A percentile compares a stretch with the other conserved stretches of the same genome.
Conservation (phyloP, 1,140 invertebrate genomes). For the Andricus grossulariae region DNA sequence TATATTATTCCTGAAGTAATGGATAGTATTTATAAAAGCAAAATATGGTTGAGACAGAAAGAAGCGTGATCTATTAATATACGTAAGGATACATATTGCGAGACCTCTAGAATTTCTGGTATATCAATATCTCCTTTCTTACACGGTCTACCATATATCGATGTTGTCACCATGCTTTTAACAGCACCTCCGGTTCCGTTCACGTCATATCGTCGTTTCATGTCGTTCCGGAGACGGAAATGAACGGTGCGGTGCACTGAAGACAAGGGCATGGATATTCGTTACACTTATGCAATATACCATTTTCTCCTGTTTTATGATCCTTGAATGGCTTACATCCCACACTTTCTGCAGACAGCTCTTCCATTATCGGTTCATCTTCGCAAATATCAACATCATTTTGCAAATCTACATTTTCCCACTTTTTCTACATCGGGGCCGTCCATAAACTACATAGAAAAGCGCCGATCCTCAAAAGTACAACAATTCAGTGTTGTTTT, state of each 20-base stretch:
- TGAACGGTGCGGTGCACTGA: constrained; percentile 7
- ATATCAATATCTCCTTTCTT: neutral
- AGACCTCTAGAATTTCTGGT: neutral
- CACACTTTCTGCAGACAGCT: neutral
- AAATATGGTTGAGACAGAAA: no score
- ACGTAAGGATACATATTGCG: no score
- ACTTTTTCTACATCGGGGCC: no score
- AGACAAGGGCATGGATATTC: constrained; percentile 40
- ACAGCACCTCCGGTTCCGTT: constrained; percentile 54
- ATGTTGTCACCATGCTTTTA: constrained; percentile 53
- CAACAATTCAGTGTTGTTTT: no score
- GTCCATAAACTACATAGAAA: no score
- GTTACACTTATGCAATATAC: constrained; percentile 52
- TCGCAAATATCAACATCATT: no score
- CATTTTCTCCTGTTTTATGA: constrained; percentile 41
- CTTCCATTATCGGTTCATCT: no score
- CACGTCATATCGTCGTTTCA: constrained; percentile 30
- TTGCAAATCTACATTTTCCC: no score
- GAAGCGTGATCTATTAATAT: no score
- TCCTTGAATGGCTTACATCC: neutral
- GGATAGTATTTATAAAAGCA: no score
- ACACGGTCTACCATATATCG: constrained; percentile 5
- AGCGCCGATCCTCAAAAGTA: no score
- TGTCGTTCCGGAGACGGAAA: neutral
- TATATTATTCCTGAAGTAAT: no score